Evolutionary conservation across 2,113 vertebrate genomes (phyloP).

Genomic region (Helogale parvula): DNA sequence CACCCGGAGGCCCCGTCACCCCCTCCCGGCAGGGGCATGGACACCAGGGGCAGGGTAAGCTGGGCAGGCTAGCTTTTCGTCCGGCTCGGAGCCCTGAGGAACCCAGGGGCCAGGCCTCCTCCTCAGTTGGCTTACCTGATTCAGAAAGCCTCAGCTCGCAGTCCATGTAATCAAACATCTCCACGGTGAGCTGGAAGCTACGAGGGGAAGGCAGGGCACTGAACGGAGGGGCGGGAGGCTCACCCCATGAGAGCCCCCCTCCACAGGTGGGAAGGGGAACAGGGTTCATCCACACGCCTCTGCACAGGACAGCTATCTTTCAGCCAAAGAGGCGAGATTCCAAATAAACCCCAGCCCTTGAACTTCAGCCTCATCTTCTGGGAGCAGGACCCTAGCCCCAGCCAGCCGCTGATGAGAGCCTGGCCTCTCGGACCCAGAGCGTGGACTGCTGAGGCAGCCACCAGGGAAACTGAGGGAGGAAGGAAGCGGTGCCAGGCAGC

Average conservation of each 20-base stretch:
- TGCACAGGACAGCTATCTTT: neutral
- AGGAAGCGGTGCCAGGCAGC: neutral
- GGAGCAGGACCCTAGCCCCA: fast-evolving
- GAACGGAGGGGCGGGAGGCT: neutral
- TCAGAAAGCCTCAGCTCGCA: constrained; percentile 94
- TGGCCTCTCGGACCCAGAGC: fast-evolving
- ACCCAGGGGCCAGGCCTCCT: neutral
- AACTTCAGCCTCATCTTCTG: neutral
- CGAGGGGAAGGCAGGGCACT: constrained; percentile 86
- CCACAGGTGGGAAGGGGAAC: neutral
- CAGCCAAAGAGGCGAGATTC: neutral
- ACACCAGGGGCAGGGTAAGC: fast-evolving
- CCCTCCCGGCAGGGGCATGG: neutral
- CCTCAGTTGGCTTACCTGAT: constrained; percentile 87
- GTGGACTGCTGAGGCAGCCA: fast-evolving
- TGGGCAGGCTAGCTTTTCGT: neutral
- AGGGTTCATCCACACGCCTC: fast-evolving
- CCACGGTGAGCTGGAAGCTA: constrained; percentile 98
- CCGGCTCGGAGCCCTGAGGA: neutral
- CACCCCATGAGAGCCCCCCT: fast-evolving
- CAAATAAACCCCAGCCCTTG: neutral
- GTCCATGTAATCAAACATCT: constrained; percentile 99
- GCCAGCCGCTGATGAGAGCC: no score
- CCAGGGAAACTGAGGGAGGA: neutral
- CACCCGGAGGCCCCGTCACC: neutral